phyloP scores from a whole-genome alignment of 1,140 invertebrate genomes.

The Belonocnema kinseyi region DNA sequence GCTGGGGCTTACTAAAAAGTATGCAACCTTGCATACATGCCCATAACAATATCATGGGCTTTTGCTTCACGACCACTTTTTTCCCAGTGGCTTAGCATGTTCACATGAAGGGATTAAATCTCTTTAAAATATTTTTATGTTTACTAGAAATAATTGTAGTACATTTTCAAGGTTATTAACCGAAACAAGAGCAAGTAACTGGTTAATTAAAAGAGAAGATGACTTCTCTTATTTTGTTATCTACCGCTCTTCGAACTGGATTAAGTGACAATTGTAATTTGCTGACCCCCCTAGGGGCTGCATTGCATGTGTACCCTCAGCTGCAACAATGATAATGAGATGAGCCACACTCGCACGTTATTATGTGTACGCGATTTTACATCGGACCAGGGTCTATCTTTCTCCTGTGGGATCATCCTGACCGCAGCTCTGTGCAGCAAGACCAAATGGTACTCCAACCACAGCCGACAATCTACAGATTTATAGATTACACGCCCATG shows the following conservation, averaged over 20 bases:
- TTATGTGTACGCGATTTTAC: slow-evolving; percentile 1
- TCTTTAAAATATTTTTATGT: no score
- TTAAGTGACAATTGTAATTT: background rate
- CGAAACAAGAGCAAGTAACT: no score
- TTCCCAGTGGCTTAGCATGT: no score
- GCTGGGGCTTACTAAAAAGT: no score
- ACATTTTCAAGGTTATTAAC: no score
- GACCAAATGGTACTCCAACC: slow-evolving; percentile 20
- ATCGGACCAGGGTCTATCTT: slow-evolving; percentile 35
- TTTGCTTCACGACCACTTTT: no score
- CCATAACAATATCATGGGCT: no score
- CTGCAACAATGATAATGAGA: background rate
- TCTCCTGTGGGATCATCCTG: slow-evolving; percentile 33
- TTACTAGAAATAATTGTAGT: no score
- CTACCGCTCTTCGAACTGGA: background rate
- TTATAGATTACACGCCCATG: slow-evolving; percentile 29
- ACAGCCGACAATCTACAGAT: slow-evolving; percentile 30
- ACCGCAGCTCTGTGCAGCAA: slow-evolving; percentile 21
- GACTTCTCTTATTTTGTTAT: no score
- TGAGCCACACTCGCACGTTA: background rate
- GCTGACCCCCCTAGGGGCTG: background rate
- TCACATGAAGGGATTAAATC: no score
- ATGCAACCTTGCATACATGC: no score
- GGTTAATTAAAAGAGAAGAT: no score
- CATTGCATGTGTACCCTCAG: background rate